A percentile compares a stretch with the other conserved stretches of the same genome.
Conservation (phyloP, 2,797 vertebrate species). For the Staurois parvus region DNA sequence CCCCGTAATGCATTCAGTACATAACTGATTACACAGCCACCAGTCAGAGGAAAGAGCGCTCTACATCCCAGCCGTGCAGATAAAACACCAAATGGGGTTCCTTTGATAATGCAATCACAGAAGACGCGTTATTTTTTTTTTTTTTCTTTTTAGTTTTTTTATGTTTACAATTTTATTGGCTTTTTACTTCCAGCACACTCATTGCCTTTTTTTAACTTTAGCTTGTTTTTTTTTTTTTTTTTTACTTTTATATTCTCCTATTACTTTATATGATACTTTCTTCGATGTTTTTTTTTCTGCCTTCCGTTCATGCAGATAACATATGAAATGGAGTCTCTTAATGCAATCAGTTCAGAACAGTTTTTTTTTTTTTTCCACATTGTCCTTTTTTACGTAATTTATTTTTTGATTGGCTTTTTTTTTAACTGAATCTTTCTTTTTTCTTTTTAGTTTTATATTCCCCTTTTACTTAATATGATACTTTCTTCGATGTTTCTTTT, state of each 20-base stretch:
- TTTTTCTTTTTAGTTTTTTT: background rate
- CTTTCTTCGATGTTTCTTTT: background rate
- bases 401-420: too few species aligned
- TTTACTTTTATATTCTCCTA: too few species aligned
- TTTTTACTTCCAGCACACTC: background rate
- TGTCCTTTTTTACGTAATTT: background rate
- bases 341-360: background rate
- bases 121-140: background rate
- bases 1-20: slow-evolving; percentile 52
- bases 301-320: background rate
- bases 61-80: slow-evolving; percentile 1
- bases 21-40: slow-evolving; percentile 55
- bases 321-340: background rate
- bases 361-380: background rate
- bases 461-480: too few species aligned
- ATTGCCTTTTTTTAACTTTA: background rate
- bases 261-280: too few species aligned
- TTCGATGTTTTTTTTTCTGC: background rate
- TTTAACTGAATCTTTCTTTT: too few species aligned
- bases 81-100: slow-evolving; percentile 30
- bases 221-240: background rate
- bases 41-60: slow-evolving; percentile 45
- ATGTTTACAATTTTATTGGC: background rate
- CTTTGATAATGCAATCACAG: slow-evolving; percentile 19
- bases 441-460: too few species aligned